Evolutionary conservation across 2,888 invertebrate species (phyloP), one percentile per base, ranked within the genome.

Genomic region (Diloba caeruleocephala): DNA sequence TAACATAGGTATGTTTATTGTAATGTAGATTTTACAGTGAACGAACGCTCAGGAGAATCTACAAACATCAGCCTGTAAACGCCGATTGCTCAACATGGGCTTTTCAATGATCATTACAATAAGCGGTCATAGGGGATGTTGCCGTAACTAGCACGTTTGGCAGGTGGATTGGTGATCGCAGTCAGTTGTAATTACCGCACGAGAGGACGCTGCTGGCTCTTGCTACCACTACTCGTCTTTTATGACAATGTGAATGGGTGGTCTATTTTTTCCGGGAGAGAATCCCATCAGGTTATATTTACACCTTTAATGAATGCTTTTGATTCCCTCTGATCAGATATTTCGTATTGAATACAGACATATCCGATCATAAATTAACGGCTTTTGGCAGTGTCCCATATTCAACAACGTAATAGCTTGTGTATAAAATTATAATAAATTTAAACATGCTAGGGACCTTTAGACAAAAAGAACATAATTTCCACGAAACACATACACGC

Each of bases 321-420:
- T 15, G 26, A 55, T 44, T 46, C 43, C 49, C 36, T 54, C 29
- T 38, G 60, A 60, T 60, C 33, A 37, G 37, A 55, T 54, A 60
- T 64, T 67, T 61, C 41, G 44, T 49, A 68, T 64, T 57, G 50
- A 56, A 53, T 51, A 60, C 59, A 51, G 48, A 54, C 45, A 51
- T 46, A 63, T 67, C 53, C 53, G 59, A 70, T 63, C 46, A 39
- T 55, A 70, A 64, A 63, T 67, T 52, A 60, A 57, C 32, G 52
- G 9, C 25, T 60, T 46, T 70, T 64, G 61, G 67, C 70, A 67
- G 48, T 64, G 52, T 67, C 59, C 67, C 54, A 67, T 55, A 60
- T 51, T 36, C 48, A 44, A 64, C 39, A 49, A 45, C 56, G 49
- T 54, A 63, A 44, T 49, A 36, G 36, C 31, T 41, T 55, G 34